Evolutionary conservation across 2,113 vertebrate genomes (phyloP).

Genomic region (Boulengeromyrus knoepffleri): DNA sequence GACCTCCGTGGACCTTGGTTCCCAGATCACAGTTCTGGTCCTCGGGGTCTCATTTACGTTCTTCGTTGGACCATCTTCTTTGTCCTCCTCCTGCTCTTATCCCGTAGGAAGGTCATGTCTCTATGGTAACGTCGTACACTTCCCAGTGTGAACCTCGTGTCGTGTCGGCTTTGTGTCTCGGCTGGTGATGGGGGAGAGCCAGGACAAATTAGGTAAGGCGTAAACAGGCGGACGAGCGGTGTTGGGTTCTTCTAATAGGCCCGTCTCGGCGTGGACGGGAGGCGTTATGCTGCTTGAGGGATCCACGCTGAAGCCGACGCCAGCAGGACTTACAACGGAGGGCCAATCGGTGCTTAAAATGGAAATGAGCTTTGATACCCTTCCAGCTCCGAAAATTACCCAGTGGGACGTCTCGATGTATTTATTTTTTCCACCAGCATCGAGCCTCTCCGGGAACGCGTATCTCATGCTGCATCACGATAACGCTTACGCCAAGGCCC

Average conservation of each 20-base stretch:
- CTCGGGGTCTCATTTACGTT: slow-evolving; percentile 47
- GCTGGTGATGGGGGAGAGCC: neutral
- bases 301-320: slow-evolving; percentile 27
- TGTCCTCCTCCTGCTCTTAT: neutral
- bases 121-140: neutral
- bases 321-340: slow-evolving; percentile 7
- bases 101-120: neutral
- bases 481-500: slow-evolving; percentile 11
- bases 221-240: slow-evolving; percentile 13
- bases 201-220: neutral
- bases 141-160: neutral
- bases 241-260: slow-evolving; percentile 3
- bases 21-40: slow-evolving; percentile 39
- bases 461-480: slow-evolving; percentile 28
- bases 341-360: slow-evolving; percentile 17
- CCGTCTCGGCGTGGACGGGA: neutral
- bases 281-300: neutral
- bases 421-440: neutral
- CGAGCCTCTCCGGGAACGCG: neutral
- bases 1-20: neutral
- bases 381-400: slow-evolving; percentile 23
- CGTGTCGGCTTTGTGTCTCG: neutral
- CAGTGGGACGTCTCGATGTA: slow-evolving; percentile 5
- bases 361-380: slow-evolving; percentile 24
- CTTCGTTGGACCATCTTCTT: slow-evolving; percentile 36